These are phyloP conservation scores for Ips nitidus DNA, from an alignment of 1,140 invertebrate genomes.

Conservation along the genomic window DNA sequence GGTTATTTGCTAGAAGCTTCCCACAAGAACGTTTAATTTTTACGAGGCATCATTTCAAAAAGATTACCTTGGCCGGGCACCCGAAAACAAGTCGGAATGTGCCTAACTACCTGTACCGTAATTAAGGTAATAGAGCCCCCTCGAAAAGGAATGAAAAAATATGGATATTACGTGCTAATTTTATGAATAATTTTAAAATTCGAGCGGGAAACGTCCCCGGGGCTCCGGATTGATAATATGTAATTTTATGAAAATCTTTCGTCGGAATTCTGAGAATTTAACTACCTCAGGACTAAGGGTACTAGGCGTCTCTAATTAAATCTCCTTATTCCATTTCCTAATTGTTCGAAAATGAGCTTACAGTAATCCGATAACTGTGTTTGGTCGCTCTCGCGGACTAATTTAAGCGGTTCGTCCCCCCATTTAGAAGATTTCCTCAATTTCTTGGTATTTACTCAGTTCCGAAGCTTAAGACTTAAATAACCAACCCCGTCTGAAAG, in stretches of 20 bases:
- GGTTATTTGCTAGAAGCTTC: not conserved
- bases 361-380: slow-evolving; percentile 31
- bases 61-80: slow-evolving; percentile 11
- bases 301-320: slow-evolving; percentile 7
- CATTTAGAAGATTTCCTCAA: slow-evolving; percentile 21
- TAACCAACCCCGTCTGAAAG: too few relatives aligned
- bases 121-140: slow-evolving; percentile 23
- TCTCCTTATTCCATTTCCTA: slow-evolving; percentile 32
- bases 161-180: slow-evolving; percentile 30
- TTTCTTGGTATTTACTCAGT: slow-evolving; percentile 18
- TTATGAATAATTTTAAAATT: slow-evolving; percentile 15
- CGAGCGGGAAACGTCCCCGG: not conserved
- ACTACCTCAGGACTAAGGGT: not conserved
- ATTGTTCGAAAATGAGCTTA: slow-evolving; percentile 30
- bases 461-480: too few relatives aligned
- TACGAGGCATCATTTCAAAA: slow-evolving; percentile 18
- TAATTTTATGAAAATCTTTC: too few relatives aligned
- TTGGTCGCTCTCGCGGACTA: slow-evolving; percentile 27
- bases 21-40: slow-evolving; percentile 25
- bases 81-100: slow-evolving; percentile 23
- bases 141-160: slow-evolving; percentile 24
- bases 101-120: slow-evolving; percentile 23
- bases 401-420: slow-evolving; percentile 21
- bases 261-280: too few relatives aligned
- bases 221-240: too few relatives aligned